Base-by-base conservation (phyloP, 2,888 invertebrate genomes). In the Papilio gigon region DNA sequence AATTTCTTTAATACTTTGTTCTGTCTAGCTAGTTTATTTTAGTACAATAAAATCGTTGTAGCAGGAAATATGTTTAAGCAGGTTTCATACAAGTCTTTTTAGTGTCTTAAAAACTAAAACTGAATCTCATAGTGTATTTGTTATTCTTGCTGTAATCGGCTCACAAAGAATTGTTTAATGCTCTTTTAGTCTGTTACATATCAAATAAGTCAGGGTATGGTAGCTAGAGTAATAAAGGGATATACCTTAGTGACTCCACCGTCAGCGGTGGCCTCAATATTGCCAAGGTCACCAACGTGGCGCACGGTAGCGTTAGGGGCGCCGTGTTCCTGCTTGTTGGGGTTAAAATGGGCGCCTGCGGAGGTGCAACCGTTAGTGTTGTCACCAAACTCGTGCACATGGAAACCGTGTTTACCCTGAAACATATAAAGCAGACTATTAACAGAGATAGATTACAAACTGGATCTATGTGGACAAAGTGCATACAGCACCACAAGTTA, bases 321-420 rank as follows among this genome's bases (percentile, higher is more conserved):
- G 14, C 97, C 99, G 81, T 99, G 99, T 0, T 95, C 96, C 77
- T 94, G 93, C 75, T 94, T 94, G 60, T 86, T 75, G 0, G 98
- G 98, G 90, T 99, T 99, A 90, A 97, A 99, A 90, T 99, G 99
- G 0, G 97, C 92, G 0, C 98, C 99, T 40, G 98, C 98, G 44
- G 97, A 98, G n/a, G 95, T 97, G 88, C 99, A 99, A 0, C 97
- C 97, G 84, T 98, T 98, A 33, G 98, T 98, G 82, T 97, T 97
- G 89, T 98, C 98, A 0, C 99, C 99, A 83, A 98, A 98, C 90
- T 99, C 97, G 84, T 99, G 99, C 71, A 99, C 94, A 84, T 99
- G 99, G 92, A 99, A 98, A 25, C 98, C 98, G 82, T 98, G 97
- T 71, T 84, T 80, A 60, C 92, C 92, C 92, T 92, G 1, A 65